phyloP scores from a whole-genome alignment of 1,140 invertebrate genomes.

The Pseudobourletiella spinata region DNA sequence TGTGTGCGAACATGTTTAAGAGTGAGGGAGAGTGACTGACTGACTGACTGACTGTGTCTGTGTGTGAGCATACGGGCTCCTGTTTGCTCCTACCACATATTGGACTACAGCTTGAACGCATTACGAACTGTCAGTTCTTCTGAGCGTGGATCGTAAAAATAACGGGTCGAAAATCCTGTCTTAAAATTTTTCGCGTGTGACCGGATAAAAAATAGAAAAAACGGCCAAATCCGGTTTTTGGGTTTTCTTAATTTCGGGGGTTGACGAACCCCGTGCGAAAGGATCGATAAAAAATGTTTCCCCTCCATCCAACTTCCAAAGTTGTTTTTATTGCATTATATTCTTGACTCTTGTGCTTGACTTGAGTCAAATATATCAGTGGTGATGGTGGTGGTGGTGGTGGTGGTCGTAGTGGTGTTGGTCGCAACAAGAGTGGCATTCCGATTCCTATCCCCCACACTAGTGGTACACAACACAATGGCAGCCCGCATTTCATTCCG shows the following conservation, averaged over 20 bases:
- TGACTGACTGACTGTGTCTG: too few relatives aligned
- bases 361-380: too few relatives aligned
- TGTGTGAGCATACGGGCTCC: too few relatives aligned
- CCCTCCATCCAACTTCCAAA: not conserved
- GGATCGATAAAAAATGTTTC: slow-evolving; percentile 25
- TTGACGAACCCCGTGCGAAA: slow-evolving; percentile 33
- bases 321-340: not conserved
- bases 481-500: too few relatives aligned
- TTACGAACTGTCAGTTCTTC: not conserved
- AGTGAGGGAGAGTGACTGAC: too few relatives aligned
- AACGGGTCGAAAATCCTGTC: slow-evolving; percentile 31
- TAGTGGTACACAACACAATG: too few relatives aligned
- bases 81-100: not conserved
- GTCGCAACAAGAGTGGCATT: too few relatives aligned
- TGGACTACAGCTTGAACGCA: not conserved
- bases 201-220: slow-evolving; percentile 33
- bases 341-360: not conserved
- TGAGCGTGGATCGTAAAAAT: slow-evolving; percentile 27
- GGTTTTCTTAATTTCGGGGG: slow-evolving; percentile 28
- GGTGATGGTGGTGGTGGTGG: too few relatives aligned
- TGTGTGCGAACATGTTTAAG: too few relatives aligned
- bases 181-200: slow-evolving; percentile 30
- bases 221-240: slow-evolving; percentile 30
- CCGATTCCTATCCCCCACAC: too few relatives aligned
- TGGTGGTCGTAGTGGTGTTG: too few relatives aligned